A percentile compares a stretch with the other conserved stretches of the same genome.
These are phyloP conservation scores for Chrysolophus pictus DNA, from an alignment of 2,797 vertebrate species.

Conservation along the genomic window DNA sequence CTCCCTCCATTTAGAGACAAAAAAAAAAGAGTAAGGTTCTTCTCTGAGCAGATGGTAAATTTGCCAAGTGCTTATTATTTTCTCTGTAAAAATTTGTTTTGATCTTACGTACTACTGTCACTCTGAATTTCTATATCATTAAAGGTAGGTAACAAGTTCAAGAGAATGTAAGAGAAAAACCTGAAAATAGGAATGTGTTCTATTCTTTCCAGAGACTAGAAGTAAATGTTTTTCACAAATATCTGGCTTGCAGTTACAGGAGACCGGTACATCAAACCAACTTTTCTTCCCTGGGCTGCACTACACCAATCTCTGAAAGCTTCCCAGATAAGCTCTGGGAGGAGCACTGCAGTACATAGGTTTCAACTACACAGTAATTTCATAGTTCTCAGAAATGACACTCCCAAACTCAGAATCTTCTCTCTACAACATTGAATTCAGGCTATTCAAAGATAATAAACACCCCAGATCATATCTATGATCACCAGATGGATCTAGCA, in stretches of 20 bases:
- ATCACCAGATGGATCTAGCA: neutral
- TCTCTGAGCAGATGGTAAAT: neutral
- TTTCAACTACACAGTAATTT: neutral
- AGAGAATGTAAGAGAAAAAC: neutral
- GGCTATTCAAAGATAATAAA: neutral
- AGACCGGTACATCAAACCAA: neutral
- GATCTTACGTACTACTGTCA: neutral
- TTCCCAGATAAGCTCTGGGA: neutral
- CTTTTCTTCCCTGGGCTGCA: neutral
- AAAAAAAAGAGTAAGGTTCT: neutral
- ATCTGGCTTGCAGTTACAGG: neutral
- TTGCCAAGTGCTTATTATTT: neutral
- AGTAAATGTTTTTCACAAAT: neutral
- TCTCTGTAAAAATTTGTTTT: neutral
- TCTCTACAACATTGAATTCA: neutral
- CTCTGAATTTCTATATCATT: neutral
- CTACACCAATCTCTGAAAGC: fast-evolving
- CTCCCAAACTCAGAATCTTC: neutral
- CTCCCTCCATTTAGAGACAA: neutral
- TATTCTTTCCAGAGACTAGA: neutral
- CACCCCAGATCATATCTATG: fast-evolving
- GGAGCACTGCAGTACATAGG: neutral
- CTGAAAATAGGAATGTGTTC: neutral
- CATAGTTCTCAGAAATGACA: neutral
- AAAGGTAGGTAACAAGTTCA: neutral